Percentiles rank a stretch among this genome's conserved stretches.
These are phyloP conservation scores for Drosophila watanabei DNA, from an alignment of 1,140 invertebrate species.

Conservation along the genomic window DNA sequence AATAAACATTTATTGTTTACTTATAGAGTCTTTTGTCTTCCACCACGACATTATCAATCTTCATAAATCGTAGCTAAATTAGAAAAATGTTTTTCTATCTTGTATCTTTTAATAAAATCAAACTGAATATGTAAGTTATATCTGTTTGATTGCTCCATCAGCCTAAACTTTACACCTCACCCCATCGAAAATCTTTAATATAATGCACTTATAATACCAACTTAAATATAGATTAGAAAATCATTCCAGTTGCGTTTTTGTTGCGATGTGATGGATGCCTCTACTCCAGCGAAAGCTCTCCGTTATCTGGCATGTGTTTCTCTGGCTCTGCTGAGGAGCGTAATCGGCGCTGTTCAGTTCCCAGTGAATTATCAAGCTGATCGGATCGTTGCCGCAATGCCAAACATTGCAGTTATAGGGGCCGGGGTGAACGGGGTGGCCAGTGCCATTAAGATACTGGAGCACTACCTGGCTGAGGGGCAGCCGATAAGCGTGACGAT, in stretches of 20 bases:
- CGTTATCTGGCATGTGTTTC: slow-evolving; percentile 1
- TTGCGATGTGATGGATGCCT: neutral
- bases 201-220: neutral
- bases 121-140: neutral
- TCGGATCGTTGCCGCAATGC: slow-evolving; percentile 51
- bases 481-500: slow-evolving; percentile 87
- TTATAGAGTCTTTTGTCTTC: neutral
- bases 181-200: neutral
- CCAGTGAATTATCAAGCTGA: slow-evolving; percentile 5
- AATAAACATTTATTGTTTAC: no score
- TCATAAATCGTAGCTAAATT: neutral
- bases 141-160: neutral
- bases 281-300: slow-evolving; percentile 15
- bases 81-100: neutral
- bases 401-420: slow-evolving; percentile 76
- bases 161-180: neutral
- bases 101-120: neutral
- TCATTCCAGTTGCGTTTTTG: neutral
- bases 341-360: slow-evolving; percentile 8
- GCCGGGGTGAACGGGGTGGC: slow-evolving; percentile 83
- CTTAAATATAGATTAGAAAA: slow-evolving; percentile 2
- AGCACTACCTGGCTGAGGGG: slow-evolving; percentile 51
- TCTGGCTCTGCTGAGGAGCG: neutral
- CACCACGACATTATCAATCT: neutral
- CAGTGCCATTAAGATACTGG: slow-evolving; percentile 83